Evolutionary conservation across 1,140 invertebrate genomes (phyloP), one percentile per base, ranked within the genome.

Genomic region (Anastatus disparis): DNA sequence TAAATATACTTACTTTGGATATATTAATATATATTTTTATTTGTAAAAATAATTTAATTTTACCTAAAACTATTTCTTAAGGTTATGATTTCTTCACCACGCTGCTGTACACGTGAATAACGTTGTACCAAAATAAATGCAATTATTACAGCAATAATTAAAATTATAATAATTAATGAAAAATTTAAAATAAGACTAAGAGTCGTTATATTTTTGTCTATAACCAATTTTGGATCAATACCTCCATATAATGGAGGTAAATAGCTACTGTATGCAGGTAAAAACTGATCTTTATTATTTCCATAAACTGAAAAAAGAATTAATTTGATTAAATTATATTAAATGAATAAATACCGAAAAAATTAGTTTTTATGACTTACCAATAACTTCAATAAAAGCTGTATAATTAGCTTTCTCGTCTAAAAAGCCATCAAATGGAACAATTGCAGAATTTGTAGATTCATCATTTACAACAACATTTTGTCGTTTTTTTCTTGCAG

Each of bases 391-490:
- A 24, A 96, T 86, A 78, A 94, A 95, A 24, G 91, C 90, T 0
- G 93, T 95, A 73, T 96, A 96, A 77, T 93, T 94, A 1, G 92
- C 90, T 22, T 89, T 87, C 13, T 90, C 87, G 77, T 95, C 92
- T 29, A 95, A 85, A 48, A 86, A 86, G 0, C 94, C 93, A 82
- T 96, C 94, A 71, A 86, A 87, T 1, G 87, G 78, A 74, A 83
- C 71, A 80, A 69, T 63, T n/a, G 74, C 31, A 2, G 15, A 29
- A 50, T 70, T 78, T 3, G 76, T 73, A 9, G 63, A 65, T 46
- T 59, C 15, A 65, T 76, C 55, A 53, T 75, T 55, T 71, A 66
- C 10, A 7, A 61, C 48, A 6, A 55, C 59, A 48, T 83, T 78
- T 24, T 85, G 81, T 70, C 83, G 76, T 42, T 66, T 77, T 63